Evolutionary conservation across 2,888 invertebrate genomes (phyloP), one percentile per base, ranked within the genome.

Genomic region (Dolomedes plantarius): DNA sequence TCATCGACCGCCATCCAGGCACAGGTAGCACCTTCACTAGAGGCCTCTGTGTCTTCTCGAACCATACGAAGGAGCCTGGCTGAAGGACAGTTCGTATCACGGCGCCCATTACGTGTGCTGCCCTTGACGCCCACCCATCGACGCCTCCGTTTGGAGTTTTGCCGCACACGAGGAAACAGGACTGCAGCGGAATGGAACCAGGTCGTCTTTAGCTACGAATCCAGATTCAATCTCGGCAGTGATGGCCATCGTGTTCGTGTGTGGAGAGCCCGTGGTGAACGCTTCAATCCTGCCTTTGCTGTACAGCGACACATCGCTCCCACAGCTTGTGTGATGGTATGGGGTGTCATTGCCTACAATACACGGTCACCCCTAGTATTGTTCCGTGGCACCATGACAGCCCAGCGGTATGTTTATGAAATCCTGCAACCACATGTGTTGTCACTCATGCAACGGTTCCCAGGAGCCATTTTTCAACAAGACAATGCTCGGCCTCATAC

Each of bases 111-210:
- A 39, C 41, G 19, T 13, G 50, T 28, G 29, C 71, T 36, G 41
- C 41, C 71, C 36, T 29, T 65, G n/a, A 31, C 31, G 31, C n/a
- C n/a, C 6, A 31, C 31, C 29, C 65, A 65, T 9, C 31, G 31
- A 32, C 3, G 29, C 27, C 29, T 71, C 50, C 46, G 28, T 71
- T 28, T 46, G n/a, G 46, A 71, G 41, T 62, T 62, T 27, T 75
- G 64, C 27, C 32, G 0, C 5, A 31, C 5, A 16, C 32, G 74
- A 62, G 1, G 27, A 32, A 28, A 62, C n/a, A 74, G 62, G 62
- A 62, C 65, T 36, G 71, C 41, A 71, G 31, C 74, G 13, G 62
- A 74, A 46, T 72, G 1, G 46, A 28, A 3, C 72, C 72, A 31
- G 67, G 1, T 68, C 32, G 36, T 68, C 67, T 68, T 71, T 13